These are phyloP conservation scores for Metridium senile DNA, from an alignment of 92 coral and sea anemone genomes.

Conservation along the genomic window DNA sequence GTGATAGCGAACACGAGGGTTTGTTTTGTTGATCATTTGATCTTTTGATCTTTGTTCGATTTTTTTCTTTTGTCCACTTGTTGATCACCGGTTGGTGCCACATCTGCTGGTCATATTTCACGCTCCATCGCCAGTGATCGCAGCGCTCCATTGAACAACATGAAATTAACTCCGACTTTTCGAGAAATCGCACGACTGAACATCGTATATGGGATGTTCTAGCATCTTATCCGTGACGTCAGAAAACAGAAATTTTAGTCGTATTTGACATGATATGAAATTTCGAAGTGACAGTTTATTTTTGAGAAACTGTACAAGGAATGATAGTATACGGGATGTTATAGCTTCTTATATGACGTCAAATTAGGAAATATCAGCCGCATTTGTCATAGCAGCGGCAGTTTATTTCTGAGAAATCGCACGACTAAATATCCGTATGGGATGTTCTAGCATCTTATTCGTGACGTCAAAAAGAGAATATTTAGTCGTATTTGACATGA, in stretches of 20 bases:
- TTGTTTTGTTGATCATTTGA: slow-evolving; percentile 45
- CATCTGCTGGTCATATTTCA: slow-evolving; percentile 25
- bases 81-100: slow-evolving; percentile 21
- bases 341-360: no score
- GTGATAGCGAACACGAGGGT: background rate
- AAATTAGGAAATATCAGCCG: no score
- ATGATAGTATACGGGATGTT: no score
- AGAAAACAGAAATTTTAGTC: background rate
- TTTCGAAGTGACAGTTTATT: no score
- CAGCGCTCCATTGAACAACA: slow-evolving; percentile 16
- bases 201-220: background rate
- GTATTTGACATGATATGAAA: no score
- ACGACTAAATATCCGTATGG: slow-evolving; percentile 5
- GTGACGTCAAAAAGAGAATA: background rate
- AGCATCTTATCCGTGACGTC: background rate
- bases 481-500: background rate
- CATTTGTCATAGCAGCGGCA: no score
- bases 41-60: slow-evolving; percentile 29
- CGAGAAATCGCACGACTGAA: slow-evolving; percentile 13
- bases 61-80: slow-evolving; percentile 12
- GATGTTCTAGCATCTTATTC: background rate
- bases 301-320: no score
- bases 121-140: slow-evolving; percentile 29
- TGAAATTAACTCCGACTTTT: slow-evolving; percentile 6
- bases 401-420: slow-evolving; percentile 7